Evolutionary conservation across 2,888 invertebrate genomes (phyloP).

Genomic region (Neoascia interrupta): DNA sequence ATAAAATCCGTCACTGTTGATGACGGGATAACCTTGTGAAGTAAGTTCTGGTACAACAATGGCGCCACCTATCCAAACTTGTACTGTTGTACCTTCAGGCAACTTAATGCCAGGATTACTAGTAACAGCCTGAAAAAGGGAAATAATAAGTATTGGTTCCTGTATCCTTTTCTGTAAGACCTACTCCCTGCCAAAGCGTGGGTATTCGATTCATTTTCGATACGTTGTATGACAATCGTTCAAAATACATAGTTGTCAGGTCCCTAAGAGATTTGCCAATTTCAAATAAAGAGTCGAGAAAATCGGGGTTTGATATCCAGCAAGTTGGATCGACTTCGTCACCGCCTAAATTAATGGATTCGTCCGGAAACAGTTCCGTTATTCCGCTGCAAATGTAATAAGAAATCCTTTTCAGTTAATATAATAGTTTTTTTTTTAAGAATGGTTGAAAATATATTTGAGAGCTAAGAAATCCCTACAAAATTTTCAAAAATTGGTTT

Average conservation of each 20-base stretch:
- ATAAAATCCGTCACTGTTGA: slow-evolving; percentile 94
- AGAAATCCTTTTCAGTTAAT: too few relatives aligned
- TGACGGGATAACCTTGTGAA: slow-evolving; percentile 83
- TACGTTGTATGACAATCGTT: too few relatives aligned
- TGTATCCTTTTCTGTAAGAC: too few relatives aligned
- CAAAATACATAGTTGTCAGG: too few relatives aligned
- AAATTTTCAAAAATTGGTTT: too few relatives aligned
- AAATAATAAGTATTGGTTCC: too few relatives aligned
- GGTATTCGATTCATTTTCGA: slow-evolving; percentile 80
- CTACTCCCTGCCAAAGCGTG: slow-evolving; percentile 94
- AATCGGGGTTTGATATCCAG: slow-evolving; percentile 87
- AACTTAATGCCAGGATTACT: slow-evolving; percentile 80
- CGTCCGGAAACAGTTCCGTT: slow-evolving; percentile 86
- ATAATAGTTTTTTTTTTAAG: too few relatives aligned
- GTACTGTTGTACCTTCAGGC: slow-evolving; percentile 85
- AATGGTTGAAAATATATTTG: too few relatives aligned
- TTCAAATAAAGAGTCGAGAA: too few relatives aligned
- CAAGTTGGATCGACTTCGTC: slow-evolving; percentile 93
- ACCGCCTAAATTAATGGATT: slow-evolving; percentile 94
- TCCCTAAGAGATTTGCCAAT: too few relatives aligned
- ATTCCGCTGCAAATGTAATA: slow-evolving; percentile 79
- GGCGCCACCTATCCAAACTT: slow-evolving; percentile 86
- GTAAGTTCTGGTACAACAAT: slow-evolving; percentile 79
- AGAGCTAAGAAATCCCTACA: too few relatives aligned
- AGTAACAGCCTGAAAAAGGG: slow-evolving; percentile 71